Base-by-base conservation (phyloP, 2,888 invertebrate genomes). In the Latrodectus elegans region DNA sequence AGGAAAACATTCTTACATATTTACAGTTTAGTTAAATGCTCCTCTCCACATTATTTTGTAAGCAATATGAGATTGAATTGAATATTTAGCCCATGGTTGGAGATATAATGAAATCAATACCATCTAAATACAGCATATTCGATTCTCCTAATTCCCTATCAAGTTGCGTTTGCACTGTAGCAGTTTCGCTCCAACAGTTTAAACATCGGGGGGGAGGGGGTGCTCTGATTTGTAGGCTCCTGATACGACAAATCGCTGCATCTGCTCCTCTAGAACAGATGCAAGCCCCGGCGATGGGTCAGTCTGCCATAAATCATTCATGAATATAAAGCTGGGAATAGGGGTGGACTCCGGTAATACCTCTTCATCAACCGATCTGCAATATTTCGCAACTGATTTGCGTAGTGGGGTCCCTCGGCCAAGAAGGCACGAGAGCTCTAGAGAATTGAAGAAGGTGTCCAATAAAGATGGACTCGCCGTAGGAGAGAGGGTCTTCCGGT, bases 241-340 rank as follows among this genome's bases (percentile, higher is more conserved):
- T 6, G n/a, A 60, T 76, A 64, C 67, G 52, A 53, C 67, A 81
- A 81, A 65, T 65, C 49, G 52, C 22, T 67, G 65, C 67, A 67
- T 77, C 52, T 67, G 77, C 77, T 52, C 52, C 53, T 12, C 67
- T 17, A 9, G 15, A n/a, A 52, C 80, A 80, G 52, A 60, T 65
- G 60, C 80, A 52, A 49, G 4, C n/a, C 68, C 14, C 14, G 51
- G n/a, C 80, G 60, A 73, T 73, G 67, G 81, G 81, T 82, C 81
- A 74, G 17, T 38, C 53, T 74, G 55, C 81, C 74, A 82, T 82
- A 82, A 82, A 82, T 82, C 81, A 82, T 74, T 82, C 74, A 60
- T 64, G 60, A 72, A 64, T 80, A 51, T 15, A 14, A 38, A 15
- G 55, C 11, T 55, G 70, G 78, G 55, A 70, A 38, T 38, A 38